Evolutionary conservation across 2,797 vertebrate species (phyloP).

Genomic region (Holocentrus rufus): DNA sequence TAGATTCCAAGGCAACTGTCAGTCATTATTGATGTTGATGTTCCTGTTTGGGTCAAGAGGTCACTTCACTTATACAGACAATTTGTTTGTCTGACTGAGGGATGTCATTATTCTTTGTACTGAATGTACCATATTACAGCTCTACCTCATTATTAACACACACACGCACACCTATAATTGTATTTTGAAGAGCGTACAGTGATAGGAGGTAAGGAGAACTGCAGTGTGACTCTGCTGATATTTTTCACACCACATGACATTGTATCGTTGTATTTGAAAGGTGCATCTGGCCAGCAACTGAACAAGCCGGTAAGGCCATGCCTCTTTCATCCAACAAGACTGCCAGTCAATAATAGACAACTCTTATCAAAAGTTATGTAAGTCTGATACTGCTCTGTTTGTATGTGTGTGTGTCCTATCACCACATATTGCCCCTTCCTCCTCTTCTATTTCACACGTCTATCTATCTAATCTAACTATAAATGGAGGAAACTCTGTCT

Average conservation of each 20-base stretch:
- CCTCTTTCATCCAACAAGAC: too few relatives aligned
- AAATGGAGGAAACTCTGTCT: too few relatives aligned
- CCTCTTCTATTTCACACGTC: slow-evolving; percentile 7
- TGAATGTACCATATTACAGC: neutral
- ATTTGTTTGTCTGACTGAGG: neutral
- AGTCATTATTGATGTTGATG: neutral
- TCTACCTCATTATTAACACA: neutral
- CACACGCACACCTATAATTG: too few relatives aligned
- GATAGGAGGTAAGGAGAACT: neutral
- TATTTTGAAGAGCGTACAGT: neutral
- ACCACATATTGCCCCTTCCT: slow-evolving; percentile 9
- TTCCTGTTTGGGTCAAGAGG: neutral
- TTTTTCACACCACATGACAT: neutral
- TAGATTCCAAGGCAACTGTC: neutral
- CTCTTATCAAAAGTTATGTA: too few relatives aligned
- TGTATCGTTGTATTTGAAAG: neutral
- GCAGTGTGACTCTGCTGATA: neutral
- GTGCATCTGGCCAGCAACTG: neutral
- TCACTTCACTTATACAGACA: neutral
- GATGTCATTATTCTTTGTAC: too few relatives aligned
- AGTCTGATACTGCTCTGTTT: too few relatives aligned
- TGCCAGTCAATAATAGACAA: too few relatives aligned
- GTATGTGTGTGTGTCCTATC: neutral
- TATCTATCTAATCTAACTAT: too few relatives aligned
- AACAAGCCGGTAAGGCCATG: too few relatives aligned